Conservation (phyloP, 2,797 vertebrate species). For the Numenius phaeopus region DNA sequence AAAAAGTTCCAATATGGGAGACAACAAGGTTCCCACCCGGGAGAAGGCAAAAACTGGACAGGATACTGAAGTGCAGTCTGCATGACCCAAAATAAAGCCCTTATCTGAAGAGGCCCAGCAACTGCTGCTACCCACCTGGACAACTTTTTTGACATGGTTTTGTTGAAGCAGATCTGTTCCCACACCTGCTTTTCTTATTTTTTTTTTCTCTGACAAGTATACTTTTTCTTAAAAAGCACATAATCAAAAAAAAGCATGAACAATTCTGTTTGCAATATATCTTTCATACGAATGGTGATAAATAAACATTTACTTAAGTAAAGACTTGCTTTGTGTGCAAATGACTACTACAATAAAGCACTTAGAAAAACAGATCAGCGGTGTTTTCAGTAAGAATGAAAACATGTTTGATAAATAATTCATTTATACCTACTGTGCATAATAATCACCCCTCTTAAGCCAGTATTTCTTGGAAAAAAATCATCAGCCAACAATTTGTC, state of each 20-base stretch:
- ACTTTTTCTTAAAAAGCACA: neutral
- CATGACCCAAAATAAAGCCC: neutral
- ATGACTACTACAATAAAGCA: conserved; percentile 70
- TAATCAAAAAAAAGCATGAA: neutral
- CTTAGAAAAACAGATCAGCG: conserved; percentile 65
- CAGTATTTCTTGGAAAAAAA: conserved; percentile 63
- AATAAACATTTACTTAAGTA: conserved; percentile 78
- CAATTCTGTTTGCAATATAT: conserved; percentile 51
- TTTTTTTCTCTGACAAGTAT: neutral
- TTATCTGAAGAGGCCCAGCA: neutral
- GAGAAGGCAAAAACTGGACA: neutral
- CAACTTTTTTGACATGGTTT: neutral
- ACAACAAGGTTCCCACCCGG: neutral
- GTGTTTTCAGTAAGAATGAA: conserved; percentile 75
- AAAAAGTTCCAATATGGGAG: neutral
- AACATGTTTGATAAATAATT: conserved; percentile 84
- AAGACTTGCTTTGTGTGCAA: conserved; percentile 77
- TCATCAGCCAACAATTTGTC: conserved; percentile 57
- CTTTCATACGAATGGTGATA: conserved; percentile 60
- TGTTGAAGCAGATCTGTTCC: neutral
- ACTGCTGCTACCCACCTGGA: neutral
- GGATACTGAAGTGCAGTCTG: neutral
- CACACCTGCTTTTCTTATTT: neutral
- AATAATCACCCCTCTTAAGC: conserved; percentile 74
- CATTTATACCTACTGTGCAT: conserved; percentile 81